phyloP scores from a whole-genome alignment of 1,140 invertebrate species.

The Augochlora pura region DNA sequence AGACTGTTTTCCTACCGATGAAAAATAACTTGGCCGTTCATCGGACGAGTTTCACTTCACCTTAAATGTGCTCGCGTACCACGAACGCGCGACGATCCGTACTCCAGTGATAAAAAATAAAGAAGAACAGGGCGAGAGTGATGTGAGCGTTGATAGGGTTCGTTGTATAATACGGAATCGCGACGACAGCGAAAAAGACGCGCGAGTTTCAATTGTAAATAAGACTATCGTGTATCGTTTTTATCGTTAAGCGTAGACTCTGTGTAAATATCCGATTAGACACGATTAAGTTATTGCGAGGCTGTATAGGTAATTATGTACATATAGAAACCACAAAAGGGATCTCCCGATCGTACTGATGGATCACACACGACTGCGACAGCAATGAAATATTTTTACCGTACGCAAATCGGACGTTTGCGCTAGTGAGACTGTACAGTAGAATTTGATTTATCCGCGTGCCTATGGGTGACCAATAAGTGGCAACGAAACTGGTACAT shows the following conservation, averaged over 20 bases:
- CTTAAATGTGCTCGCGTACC: too few species aligned
- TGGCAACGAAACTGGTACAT: background rate
- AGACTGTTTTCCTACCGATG: too few species aligned
- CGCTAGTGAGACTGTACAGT: background rate
- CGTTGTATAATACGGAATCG: background rate
- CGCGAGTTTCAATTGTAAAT: conserved; percentile 52
- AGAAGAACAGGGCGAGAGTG: too few species aligned
- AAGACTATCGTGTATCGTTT: conserved; percentile 20
- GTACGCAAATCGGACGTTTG: background rate
- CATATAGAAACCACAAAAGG: conserved; percentile 21
- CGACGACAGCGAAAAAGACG: background rate
- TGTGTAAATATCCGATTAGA: conserved; percentile 58
- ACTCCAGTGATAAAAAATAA: too few species aligned
- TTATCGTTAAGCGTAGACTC: conserved; percentile 41
- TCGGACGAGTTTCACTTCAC: too few species aligned
- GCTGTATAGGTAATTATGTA: conserved; percentile 54
- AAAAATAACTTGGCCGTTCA: too few species aligned
- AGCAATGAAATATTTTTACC: background rate
- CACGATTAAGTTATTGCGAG: conserved; percentile 61
- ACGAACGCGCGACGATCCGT: too few species aligned
- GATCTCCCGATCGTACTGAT: conserved; percentile 25
- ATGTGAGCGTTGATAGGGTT: background rate
- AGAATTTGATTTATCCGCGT: background rate
- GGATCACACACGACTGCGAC: background rate
- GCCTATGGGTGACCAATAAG: background rate